Conservation (phyloP, 2,888 invertebrate genomes). For the Thysanoteuthis rhombus region DNA sequence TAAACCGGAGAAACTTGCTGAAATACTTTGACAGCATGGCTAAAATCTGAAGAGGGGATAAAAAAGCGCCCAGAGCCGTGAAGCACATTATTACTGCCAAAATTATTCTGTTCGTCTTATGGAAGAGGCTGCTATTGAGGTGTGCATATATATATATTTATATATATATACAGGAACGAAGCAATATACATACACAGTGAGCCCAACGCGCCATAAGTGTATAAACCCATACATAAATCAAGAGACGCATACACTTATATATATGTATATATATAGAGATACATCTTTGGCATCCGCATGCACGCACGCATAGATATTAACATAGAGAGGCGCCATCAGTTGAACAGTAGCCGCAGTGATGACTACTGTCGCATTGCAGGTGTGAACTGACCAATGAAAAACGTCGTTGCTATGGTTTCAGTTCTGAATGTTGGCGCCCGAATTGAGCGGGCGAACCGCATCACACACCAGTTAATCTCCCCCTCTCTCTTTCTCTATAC, state of each 20-base stretch:
- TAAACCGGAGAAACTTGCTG: background rate
- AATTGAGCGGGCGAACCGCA: conserved; percentile 29
- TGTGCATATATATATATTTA: too few relatives aligned
- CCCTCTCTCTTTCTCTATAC: too few relatives aligned
- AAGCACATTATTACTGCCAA: conserved; percentile 12
- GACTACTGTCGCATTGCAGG: conserved; percentile 48
- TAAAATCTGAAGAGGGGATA: background rate
- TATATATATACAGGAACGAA: background rate
- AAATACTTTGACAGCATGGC: conserved; percentile 12
- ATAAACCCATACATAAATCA: background rate
- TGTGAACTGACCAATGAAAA: conserved; percentile 44
- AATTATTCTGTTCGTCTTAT: background rate
- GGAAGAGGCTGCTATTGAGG: background rate
- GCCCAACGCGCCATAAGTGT: background rate
- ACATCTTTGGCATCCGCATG: background rate
- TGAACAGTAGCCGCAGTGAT: conserved; percentile 76
- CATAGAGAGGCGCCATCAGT: conserved; percentile 17
- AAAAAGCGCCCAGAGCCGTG: background rate
- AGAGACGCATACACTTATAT: background rate
- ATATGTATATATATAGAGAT: background rate
- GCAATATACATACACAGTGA: background rate
- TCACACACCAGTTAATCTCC: conserved; percentile 20
- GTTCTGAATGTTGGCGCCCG: conserved; percentile 37
- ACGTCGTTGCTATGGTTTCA: conserved; percentile 40
- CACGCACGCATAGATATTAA: background rate